Conservation (phyloP, 2,888 invertebrate species). For the Willowsia nigromaculata region DNA sequence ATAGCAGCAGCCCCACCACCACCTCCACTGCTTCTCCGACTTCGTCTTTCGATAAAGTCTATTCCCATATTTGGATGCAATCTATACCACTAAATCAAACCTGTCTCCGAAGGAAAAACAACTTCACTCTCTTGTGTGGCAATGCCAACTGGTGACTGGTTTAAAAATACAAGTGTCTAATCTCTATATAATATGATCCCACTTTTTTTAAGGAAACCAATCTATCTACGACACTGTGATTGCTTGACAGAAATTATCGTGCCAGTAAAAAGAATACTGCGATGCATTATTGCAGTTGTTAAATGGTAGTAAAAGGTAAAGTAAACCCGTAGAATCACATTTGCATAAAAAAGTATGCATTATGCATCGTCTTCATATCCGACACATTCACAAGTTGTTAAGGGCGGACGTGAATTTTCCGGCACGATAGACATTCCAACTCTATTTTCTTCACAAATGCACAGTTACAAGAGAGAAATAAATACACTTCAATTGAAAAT, state of each 20-base stretch:
- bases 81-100: background rate
- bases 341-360: background rate
- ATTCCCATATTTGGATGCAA: slow-evolving; percentile 49
- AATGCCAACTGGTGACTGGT: background rate
- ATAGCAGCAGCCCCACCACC: slow-evolving; percentile 10
- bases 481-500: slow-evolving; percentile 33
- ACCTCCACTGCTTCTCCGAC: background rate
- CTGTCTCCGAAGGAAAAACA: background rate
- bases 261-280: background rate
- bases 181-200: background rate
- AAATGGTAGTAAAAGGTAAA: background rate
- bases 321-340: background rate
- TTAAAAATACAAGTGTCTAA: background rate
- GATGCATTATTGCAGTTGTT: background rate
- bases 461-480: background rate
- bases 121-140: slow-evolving; percentile 14
- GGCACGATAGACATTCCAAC: slow-evolving; percentile 44
- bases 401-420: slow-evolving; percentile 62
- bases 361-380: background rate
- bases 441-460: slow-evolving; percentile 6
- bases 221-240: background rate
- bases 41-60: slow-evolving; percentile 56
- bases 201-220: background rate
- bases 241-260: background rate
- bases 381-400: slow-evolving; percentile 5